These are phyloP conservation scores for Drosophila eugracilis DNA, from an alignment of 1,140 invertebrate genomes.

Conservation along the genomic window DNA sequence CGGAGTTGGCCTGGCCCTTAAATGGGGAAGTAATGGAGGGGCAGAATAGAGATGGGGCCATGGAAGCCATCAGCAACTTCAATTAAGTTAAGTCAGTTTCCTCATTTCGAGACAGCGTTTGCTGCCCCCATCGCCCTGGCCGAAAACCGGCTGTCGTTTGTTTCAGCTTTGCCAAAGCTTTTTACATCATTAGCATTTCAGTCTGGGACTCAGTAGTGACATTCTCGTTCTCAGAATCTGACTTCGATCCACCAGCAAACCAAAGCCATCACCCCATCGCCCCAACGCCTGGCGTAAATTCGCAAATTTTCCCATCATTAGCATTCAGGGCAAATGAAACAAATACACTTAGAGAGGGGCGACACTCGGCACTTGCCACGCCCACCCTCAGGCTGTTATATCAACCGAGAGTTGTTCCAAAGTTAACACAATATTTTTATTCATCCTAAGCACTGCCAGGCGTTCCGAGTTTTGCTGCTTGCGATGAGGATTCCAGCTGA, in stretches of 20 bases:
- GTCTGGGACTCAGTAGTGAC: conserved; percentile 21
- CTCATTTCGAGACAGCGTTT: conserved; percentile 67
- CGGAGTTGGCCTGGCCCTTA: conserved; percentile 45
- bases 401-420: conserved; percentile 58
- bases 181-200: conserved; percentile 83
- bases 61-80: conserved; percentile 76
- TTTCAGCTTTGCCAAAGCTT: conserved; percentile 74
- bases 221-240: conserved; percentile 17
- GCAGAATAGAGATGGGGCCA: conserved; percentile 6
- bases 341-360: conserved; percentile 73
- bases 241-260: conserved; percentile 28
- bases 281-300: conserved; percentile 62
- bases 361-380: conserved; percentile 39
- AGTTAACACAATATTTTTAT: conserved; percentile 83
- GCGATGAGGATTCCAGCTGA: conserved; percentile 12
- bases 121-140: too few species aligned
- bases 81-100: conserved; percentile 83
- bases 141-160: conserved; percentile 79
- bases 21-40: conserved; percentile 39
- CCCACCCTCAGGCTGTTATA: conserved; percentile 36
- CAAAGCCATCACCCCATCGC: conserved; percentile 20
- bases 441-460: conserved; percentile 68
- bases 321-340: conserved; percentile 82
- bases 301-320: conserved; percentile 83
- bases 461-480: conserved; percentile 6